phyloP scores from a whole-genome alignment of 37 sponge, comb jelly and placozoan genomes.

The Bolinopsis microptera region DNA sequence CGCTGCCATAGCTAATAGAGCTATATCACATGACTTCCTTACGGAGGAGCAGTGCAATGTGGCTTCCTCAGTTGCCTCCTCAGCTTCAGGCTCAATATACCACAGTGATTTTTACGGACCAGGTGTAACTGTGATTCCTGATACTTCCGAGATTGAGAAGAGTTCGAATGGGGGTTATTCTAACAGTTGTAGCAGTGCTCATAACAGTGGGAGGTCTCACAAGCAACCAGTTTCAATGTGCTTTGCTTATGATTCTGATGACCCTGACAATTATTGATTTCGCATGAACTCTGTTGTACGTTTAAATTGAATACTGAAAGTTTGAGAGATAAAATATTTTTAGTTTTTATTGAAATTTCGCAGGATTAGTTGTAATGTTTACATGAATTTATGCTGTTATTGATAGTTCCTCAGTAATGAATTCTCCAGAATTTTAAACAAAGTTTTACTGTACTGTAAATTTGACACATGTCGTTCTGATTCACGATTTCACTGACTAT shows the following conservation, averaged over 20 bases:
- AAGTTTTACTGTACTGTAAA: no score
- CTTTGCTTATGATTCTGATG: not conserved
- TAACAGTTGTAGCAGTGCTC: not conserved
- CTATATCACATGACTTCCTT: not conserved
- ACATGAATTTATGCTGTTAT: no score
- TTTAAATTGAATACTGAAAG: no score
- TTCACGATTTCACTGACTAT: no score
- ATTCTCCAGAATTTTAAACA: no score
- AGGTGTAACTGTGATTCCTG: not conserved
- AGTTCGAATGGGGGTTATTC: no score
- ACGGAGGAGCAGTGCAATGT: not conserved
- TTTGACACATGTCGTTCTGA: no score
- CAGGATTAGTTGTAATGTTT: no score
- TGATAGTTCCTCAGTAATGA: no score
- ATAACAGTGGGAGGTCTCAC: not conserved
- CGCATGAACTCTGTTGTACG: no score
- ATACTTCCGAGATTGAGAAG: not conserved
- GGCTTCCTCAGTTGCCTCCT: not conserved
- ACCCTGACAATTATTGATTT: not conserved
- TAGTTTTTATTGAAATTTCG: no score
- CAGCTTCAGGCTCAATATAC: not conserved
- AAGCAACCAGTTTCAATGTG: not conserved
- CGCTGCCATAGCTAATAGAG: not conserved
- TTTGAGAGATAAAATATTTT: no score
- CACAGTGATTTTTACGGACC: slow-evolving; percentile 4